Evolutionary conservation across 2,113 vertebrate genomes (phyloP).

Genomic region (Etheostoma cragini): DNA sequence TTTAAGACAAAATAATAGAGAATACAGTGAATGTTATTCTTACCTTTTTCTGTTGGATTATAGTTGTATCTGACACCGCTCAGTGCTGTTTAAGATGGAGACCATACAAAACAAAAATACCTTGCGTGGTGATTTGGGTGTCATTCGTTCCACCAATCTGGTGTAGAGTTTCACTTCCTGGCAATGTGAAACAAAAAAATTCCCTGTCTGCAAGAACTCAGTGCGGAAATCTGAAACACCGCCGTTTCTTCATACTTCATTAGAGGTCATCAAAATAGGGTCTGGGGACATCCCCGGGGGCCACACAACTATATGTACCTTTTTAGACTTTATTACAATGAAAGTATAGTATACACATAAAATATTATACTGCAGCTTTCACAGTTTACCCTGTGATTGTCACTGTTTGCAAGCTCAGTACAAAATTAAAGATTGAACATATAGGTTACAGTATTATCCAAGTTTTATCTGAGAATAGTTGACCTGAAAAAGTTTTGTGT

Average conservation of each 20-base stretch:
- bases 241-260: conserved; percentile 1
- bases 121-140: background rate
- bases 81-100: background rate
- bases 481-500: background rate
- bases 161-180: conserved; percentile 40
- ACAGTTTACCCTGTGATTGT: background rate
- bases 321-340: background rate
- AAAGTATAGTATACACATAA: background rate
- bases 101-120: no score
- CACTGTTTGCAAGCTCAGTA: background rate
- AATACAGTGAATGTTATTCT: background rate
- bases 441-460: background rate
- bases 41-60: conserved; percentile 29
- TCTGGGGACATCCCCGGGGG: background rate
- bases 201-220: background rate
- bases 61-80: background rate
- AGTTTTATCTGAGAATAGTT: background rate
- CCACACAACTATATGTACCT: background rate
- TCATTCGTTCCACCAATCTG: background rate
- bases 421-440: background rate
- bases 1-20: background rate
- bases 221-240: conserved; percentile 10
- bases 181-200: background rate
- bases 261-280: background rate
- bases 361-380: background rate